Evolutionary conservation across 1,140 invertebrate genomes (phyloP), one percentile per base, ranked within the genome.

Genomic region (Lepidurus arcticus): DNA sequence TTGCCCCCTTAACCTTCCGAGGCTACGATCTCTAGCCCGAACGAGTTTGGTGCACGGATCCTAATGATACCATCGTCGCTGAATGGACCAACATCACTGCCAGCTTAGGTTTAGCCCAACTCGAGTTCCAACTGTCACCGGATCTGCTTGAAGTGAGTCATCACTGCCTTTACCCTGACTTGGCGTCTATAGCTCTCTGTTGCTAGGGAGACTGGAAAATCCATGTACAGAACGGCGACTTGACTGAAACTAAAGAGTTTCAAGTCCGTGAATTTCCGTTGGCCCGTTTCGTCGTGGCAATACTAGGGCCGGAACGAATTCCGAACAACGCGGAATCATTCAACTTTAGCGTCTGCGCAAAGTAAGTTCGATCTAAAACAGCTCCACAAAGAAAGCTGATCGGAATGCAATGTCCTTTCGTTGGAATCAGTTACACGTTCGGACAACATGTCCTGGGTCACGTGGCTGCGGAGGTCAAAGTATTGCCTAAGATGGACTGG

Each of bases 31-130:
- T 82, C 53, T 80, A 90, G 90, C 87, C 90, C 78, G 82, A 85
- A 6, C 84, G 86, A 80, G 84, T 91, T n/a, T 88, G 85, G 84
- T 87, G 91, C 6, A 86, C 88, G 81, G 89, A 89, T 83, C 90
- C 90, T 9, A 85, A 86, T 21, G 86, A 86, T 45, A 84, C 89
- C 1, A 84, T 87, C 73, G 86, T 91, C 0, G 86, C 86, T 4
- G 88, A 90, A 79, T 91, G 89, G 89, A 84, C 85, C 7, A 86
- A 90, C 80, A 82, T 88, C 1, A 84, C 81, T 26, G 86, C 86
- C 0, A 84, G 86, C 42, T 82, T 85, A 13, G 90, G 89, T 75
- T 85, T 90, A 78, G 84, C 84, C 1, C 88, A 88, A 75, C 81
- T 90, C 21, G 84, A 85, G 44, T 86, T 90, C 79, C 84, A 86